phyloP scores from a whole-genome alignment of 2,797 vertebrate species.

The Poecile montanus region DNA sequence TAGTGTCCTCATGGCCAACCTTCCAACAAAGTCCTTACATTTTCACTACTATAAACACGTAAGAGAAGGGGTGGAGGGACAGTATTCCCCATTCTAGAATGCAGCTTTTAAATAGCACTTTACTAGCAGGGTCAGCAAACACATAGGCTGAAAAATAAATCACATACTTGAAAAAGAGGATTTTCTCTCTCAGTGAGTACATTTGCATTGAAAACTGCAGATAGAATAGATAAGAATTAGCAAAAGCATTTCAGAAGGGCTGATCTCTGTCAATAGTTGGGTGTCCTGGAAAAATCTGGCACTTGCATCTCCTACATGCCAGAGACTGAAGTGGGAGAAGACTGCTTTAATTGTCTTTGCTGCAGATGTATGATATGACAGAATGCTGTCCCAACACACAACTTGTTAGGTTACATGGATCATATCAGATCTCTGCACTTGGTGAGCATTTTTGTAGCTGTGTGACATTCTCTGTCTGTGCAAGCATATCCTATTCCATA shows the following conservation, averaged over 20 bases:
- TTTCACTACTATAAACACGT: neutral
- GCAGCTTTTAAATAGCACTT: neutral
- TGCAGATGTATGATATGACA: fast-evolving
- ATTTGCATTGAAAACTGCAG: neutral
- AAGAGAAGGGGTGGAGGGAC: neutral
- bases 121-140: neutral
- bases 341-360: neutral
- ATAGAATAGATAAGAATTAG: neutral
- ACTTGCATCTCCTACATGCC: neutral
- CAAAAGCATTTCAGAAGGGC: neutral
- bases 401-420: neutral
- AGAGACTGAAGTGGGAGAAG: neutral
- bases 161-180: neutral
- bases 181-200: neutral
- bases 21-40: neutral
- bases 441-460: neutral
- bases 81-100: neutral
- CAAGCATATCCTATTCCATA: neutral
- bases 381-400: neutral
- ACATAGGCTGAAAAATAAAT: neutral
- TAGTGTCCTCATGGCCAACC: neutral
- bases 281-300: neutral
- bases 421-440: neutral
- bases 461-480: neutral
- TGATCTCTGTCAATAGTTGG: neutral